phyloP scores from a whole-genome alignment of 2,797 vertebrate species.

The Trichosurus vulpecula region DNA sequence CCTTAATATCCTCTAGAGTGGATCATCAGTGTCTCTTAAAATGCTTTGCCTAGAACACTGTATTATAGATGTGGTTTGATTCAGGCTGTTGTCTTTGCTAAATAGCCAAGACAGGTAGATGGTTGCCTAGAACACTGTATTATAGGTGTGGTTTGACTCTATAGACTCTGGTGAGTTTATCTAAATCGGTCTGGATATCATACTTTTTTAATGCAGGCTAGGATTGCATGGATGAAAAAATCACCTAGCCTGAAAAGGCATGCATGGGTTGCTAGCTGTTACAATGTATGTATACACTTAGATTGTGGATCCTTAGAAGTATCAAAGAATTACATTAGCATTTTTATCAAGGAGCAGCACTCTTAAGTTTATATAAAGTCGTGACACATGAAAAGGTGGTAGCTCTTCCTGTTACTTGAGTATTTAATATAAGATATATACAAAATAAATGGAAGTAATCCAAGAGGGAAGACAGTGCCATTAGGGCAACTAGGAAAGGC shows the following conservation, averaged over 20 bases:
- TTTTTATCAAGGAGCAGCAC: not conserved
- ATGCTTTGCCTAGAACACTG: not conserved
- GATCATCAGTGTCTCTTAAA: not conserved
- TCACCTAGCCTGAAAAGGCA: not conserved
- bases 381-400: not conserved
- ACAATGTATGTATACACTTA: not conserved
- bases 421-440: not conserved
- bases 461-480: not conserved
- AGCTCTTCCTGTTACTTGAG: not conserved
- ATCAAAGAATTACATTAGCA: not conserved
- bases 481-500: not conserved
- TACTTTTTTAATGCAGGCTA: conserved; percentile 26
- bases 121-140: conserved; percentile 19
- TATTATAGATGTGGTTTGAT: conserved; percentile 30
- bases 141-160: not conserved
- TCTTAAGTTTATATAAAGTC: not conserved
- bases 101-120: conserved; percentile 38
- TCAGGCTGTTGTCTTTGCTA: conserved; percentile 28
- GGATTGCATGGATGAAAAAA: not conserved
- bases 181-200: not conserved
- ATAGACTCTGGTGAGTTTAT: not conserved
- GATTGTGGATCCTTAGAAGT: not conserved
- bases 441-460: not conserved
- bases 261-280: not conserved
- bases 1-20: not conserved